A percentile compares a stretch with the other conserved stretches of the same genome.
These are phyloP conservation scores for Elgaria multicarinata DNA, from an alignment of 2,113 vertebrate species.

Conservation along the genomic window DNA sequence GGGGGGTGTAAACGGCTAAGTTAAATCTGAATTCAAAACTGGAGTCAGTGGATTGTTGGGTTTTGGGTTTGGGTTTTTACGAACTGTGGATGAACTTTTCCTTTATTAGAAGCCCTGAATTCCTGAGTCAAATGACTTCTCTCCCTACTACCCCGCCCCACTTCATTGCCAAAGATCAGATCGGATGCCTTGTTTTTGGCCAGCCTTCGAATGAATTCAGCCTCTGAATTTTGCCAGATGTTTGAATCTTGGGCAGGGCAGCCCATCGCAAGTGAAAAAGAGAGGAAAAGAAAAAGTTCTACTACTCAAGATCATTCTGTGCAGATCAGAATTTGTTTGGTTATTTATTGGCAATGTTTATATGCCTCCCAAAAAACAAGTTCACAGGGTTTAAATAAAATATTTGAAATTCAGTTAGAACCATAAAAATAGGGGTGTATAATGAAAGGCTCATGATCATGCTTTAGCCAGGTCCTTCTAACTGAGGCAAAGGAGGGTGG, in stretches of 20 bases:
- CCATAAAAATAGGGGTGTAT: neutral
- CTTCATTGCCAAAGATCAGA: neutral
- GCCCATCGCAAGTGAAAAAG: neutral
- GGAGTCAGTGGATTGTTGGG: neutral
- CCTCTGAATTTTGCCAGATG: neutral
- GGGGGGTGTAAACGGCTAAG: too few relatives aligned
- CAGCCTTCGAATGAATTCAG: too few relatives aligned
- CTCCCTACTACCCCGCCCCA: too few relatives aligned
- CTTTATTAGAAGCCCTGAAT: too few relatives aligned
- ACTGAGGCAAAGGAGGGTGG: neutral
- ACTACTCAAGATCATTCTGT: neutral
- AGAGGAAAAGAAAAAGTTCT: too few relatives aligned
- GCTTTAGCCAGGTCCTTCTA: neutral
- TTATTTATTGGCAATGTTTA: neutral
- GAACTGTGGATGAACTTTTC: neutral
- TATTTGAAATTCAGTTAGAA: neutral
- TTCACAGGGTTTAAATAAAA: neutral
- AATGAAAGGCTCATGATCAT: neutral
- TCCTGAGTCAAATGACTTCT: neutral
- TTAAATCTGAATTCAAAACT: too few relatives aligned
- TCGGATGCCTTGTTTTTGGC: neutral
- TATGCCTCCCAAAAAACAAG: neutral
- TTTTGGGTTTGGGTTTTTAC: neutral
- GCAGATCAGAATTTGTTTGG: neutral
- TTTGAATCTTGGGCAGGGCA: too few relatives aligned